Evolutionary conservation across 30 jellyfish, hydroid and myxozoan genomes (phyloP).

Genomic region (Clytia hemisphaerica): DNA sequence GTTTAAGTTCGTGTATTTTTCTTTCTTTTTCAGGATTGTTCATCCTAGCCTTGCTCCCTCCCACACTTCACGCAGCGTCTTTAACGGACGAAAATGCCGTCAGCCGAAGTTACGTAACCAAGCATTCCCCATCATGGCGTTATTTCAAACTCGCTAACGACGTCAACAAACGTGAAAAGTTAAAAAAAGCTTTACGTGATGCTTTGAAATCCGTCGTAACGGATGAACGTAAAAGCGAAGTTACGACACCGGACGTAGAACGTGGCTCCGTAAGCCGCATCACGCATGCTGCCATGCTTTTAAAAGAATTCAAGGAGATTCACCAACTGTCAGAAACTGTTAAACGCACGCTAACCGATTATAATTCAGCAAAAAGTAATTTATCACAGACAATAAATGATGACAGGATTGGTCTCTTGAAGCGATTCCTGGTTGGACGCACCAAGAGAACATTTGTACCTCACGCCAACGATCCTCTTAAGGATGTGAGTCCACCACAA

Average conservation of each 20-base stretch:
- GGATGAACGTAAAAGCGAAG: constrained; percentile 30
- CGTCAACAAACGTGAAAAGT: constrained; percentile 80
- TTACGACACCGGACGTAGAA: constrained; percentile 39
- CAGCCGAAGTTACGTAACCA: constrained; percentile 28
- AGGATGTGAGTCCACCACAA: constrained; percentile 9
- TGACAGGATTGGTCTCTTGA: constrained; percentile 30
- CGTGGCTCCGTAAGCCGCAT: constrained; percentile 50
- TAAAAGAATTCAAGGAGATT: constrained; percentile 77
- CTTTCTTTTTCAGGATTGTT: too few species aligned
- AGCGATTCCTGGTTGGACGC: constrained; percentile 54
- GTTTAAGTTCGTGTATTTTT: too few species aligned
- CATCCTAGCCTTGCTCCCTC: too few species aligned
- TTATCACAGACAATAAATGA: constrained; percentile 41
- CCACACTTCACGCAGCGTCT: too few species aligned
- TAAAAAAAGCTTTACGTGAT: constrained; percentile 75
- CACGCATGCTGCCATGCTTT: constrained; percentile 79
- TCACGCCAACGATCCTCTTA: background rate
- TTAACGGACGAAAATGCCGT: constrained; percentile 2
- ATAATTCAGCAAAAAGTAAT: constrained; percentile 47
- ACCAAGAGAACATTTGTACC: constrained; percentile 14
- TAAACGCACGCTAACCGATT: constrained; percentile 58
- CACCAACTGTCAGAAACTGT: constrained; percentile 68
- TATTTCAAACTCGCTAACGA: constrained; percentile 89
- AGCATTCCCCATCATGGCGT: constrained; percentile 87
- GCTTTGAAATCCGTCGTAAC: constrained; percentile 89